Evolutionary conservation across 1,140 invertebrate genomes (phyloP), one percentile per base, ranked within the genome.

Genomic region (Drosophila pectinifera): DNA sequence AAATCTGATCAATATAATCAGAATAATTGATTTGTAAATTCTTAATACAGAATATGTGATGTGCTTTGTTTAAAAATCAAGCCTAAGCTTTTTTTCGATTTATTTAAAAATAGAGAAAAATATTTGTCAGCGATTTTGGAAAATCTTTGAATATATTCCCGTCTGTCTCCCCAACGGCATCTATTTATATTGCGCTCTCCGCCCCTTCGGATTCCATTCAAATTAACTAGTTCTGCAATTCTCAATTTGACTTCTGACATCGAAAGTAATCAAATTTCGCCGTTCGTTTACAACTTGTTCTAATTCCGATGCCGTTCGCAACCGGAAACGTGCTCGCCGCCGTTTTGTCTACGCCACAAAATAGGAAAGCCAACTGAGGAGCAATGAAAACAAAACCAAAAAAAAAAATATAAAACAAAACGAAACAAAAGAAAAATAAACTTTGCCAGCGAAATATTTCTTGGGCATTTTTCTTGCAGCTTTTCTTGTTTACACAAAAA

Each of bases 261-360:
- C 65, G 42, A 48, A 42, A 46, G 57, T 80, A 83, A 86, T 88
- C 82, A 82, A 82, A 83, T 88, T 63, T 73, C 53, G 73, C 58
- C 70, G 57, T 86, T 78, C 57, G 78, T 79, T 83, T 82, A 82
- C 79, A 78, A 82, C 43, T 85, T 63, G 69, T 64, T 65, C 75
- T 69, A 76, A 76, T 83, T 83, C 73, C 73, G 59, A 42, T 81
- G 76, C 67, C 54, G 45, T 75, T 75, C 46, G 24, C 73, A 76
- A 39, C 73, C 62, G 73, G 73, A 76, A 76, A 68, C 41, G 58
- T 73, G 68, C 56, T 63, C 54, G 73, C 56, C 55, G 83, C 83
- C 84, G 76, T 69, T 88, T 83, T 83, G 80, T 89, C 76, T 80
- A 67, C 57, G 77, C 55, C 61, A 72, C 61, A 73, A 64, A 76